A percentile compares a stretch with the other conserved stretches of the same genome.
These are phyloP conservation scores for Muricea muricata DNA, from an alignment of 92 coral and sea anemone genomes.

Conservation along the genomic window DNA sequence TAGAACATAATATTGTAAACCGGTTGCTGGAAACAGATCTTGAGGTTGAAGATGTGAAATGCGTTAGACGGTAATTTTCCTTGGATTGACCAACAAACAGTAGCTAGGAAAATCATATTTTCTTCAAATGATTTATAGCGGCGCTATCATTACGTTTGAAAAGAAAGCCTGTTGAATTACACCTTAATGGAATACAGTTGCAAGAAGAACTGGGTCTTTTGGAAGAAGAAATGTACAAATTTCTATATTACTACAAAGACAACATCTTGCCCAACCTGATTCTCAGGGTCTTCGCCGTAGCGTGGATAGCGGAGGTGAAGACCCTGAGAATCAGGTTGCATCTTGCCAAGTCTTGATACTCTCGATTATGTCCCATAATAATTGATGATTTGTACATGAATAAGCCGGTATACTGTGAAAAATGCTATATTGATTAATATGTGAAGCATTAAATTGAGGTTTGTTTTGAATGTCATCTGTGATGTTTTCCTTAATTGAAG, in stretches of 20 bases:
- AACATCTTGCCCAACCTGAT: too few species aligned
- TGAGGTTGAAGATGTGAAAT: not conserved
- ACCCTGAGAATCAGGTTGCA: too few species aligned
- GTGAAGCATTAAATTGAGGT: not conserved
- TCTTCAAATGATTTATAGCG: conserved; percentile 10
- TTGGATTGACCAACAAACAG: conserved; percentile 18
- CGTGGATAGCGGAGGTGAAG: too few species aligned
- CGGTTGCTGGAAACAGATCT: not conserved
- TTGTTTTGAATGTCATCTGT: too few species aligned
- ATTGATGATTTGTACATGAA: conserved; percentile 1
- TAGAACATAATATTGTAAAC: not conserved
- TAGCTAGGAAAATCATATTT: not conserved
- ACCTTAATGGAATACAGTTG: conserved; percentile 13
- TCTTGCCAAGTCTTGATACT: not conserved
- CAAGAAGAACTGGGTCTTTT: conserved; percentile 6
- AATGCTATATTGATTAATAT: not conserved
- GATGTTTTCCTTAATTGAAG: too few species aligned
- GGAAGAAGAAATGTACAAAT: conserved; percentile 12
- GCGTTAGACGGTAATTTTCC: conserved; percentile 5
- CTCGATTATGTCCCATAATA: not conserved
- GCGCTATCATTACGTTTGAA: conserved; percentile 3
- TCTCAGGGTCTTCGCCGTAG: too few species aligned
- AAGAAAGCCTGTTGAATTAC: conserved; percentile 8
- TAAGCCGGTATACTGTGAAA: not conserved
- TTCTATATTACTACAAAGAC: conserved; percentile 26